phyloP scores from a whole-genome alignment of 2,888 invertebrate species.

The Chloroclysta siterata region DNA sequence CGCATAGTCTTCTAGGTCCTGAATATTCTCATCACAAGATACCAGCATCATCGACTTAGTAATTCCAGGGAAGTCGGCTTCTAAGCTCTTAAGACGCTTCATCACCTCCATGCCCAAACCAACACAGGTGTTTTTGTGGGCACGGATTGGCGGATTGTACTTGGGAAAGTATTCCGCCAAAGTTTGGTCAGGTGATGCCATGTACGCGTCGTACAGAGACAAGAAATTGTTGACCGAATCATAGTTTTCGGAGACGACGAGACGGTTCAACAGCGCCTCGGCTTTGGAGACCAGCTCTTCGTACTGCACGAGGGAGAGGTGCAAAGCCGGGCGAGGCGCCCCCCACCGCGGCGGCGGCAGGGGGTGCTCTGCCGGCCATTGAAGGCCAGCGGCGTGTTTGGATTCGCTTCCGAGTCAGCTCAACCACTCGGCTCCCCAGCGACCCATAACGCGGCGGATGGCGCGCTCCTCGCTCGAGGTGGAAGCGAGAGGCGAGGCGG shows the following conservation, averaged over 20 bases:
- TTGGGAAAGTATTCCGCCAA: conserved; percentile 91
- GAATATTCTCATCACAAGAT: conserved; percentile 95
- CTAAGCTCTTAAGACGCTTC: conserved; percentile 86
- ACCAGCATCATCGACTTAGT: conserved; percentile 90
- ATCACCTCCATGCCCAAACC: conserved; percentile 94
- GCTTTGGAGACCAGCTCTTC: conserved; percentile 93
- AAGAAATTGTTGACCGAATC: conserved; percentile 95
- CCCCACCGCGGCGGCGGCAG: conserved; percentile 79
- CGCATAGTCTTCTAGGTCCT: conserved; percentile 86
- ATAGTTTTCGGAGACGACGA: conserved; percentile 94
- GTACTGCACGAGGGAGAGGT: conserved; percentile 91
- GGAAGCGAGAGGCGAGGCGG: conserved; percentile 62
- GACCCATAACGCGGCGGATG: conserved; percentile 87
- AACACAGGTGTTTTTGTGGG: conserved; percentile 94
- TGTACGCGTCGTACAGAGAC: conserved; percentile 87
- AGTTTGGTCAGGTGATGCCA: conserved; percentile 87
- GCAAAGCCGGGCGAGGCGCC: conserved; percentile 84
- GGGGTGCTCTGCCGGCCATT: conserved; percentile 80
- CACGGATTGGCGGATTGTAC: conserved; percentile 93
- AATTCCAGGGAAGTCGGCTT: conserved; percentile 87
- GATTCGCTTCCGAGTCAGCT: conserved; percentile 94
- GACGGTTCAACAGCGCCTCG: conserved; percentile 92
- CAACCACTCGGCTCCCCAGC: conserved; percentile 98
- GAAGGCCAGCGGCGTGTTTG: conserved; percentile 57
- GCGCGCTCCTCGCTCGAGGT: conserved; percentile 78